Evolutionary conservation across 2,888 invertebrate species (phyloP).

Genomic region (Zele albiditarsus): DNA sequence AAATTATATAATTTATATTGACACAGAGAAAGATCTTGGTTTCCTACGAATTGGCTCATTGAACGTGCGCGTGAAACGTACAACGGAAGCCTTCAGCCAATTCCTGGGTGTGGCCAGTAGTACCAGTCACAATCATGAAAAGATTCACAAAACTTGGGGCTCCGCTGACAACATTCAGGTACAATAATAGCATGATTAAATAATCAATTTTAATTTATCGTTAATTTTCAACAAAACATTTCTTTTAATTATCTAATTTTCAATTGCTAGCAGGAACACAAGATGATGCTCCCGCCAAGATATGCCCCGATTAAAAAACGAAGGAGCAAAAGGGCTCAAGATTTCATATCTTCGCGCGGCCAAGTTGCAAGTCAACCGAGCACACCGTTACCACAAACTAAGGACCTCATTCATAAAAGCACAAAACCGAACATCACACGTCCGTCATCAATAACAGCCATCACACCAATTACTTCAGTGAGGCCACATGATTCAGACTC

Average conservation of each 20-base stretch:
- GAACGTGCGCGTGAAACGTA: constrained; percentile 93
- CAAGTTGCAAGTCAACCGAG: constrained; percentile 61
- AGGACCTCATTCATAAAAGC: constrained; percentile 49
- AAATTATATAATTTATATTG: constrained; percentile 46
- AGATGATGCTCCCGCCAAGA: constrained; percentile 85
- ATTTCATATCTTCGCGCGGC: constrained; percentile 69
- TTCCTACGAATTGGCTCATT: constrained; percentile 93
- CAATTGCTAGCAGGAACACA: constrained; percentile 65
- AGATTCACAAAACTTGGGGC: constrained; percentile 90
- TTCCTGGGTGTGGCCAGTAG: constrained; percentile 86
- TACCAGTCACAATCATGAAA: constrained; percentile 76
- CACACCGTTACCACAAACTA: constrained; percentile 63
- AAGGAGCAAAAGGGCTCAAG: constrained; percentile 77
- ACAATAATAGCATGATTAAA: background rate
- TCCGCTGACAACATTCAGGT: constrained; percentile 90
- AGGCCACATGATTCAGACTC: constrained; percentile 84
- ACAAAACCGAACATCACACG: constrained; percentile 57
- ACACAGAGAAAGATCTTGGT: constrained; percentile 88
- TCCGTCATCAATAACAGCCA: constrained; percentile 70
- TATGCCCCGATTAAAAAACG: constrained; percentile 80
- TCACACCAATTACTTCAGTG: constrained; percentile 65
- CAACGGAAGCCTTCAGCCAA: constrained; percentile 93
- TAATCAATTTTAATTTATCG: no score
- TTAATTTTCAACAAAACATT: background rate
- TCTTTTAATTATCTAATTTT: background rate